Conservation (phyloP, 2,113 vertebrate genomes). For the Monopterus albus region DNA sequence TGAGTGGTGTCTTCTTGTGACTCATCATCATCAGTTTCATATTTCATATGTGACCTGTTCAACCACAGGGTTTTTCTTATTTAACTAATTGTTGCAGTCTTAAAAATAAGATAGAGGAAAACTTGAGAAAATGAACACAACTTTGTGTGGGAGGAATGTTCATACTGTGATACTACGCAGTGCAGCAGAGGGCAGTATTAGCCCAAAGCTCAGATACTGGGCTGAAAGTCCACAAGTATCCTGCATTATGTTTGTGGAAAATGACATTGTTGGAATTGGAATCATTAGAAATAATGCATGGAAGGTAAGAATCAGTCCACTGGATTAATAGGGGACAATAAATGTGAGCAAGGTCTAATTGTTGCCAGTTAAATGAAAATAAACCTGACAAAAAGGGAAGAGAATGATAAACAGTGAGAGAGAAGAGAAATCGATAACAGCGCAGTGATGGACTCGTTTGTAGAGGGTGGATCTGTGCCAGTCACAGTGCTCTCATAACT, state of each 20-base stretch:
- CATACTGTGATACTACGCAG: not conserved
- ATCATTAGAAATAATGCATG: not conserved
- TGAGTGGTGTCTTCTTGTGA: no score
- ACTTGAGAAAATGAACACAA: no score
- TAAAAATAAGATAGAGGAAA: no score
- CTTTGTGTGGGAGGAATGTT: no score
- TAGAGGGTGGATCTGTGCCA: constrained; percentile 3
- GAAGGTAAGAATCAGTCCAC: not conserved
- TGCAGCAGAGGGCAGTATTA: constrained; percentile 61
- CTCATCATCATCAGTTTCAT: no score
- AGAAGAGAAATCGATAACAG: not conserved
- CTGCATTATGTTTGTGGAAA: not conserved
- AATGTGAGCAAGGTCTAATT: not conserved
- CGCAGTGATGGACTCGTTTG: not conserved
- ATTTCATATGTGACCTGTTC: no score
- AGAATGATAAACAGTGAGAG: not conserved
- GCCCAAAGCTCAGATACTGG: not conserved
- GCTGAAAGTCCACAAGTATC: constrained; percentile 15
- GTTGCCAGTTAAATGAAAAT: not conserved
- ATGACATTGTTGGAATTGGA: not conserved
- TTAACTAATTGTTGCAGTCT: no score
- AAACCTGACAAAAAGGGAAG: not conserved
- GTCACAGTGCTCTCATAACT: constrained; percentile 9
- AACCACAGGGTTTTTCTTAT: no score
- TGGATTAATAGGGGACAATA: not conserved